These are phyloP conservation scores for Zaprionus obscuricornis DNA, from an alignment of 2,888 invertebrate species.

Conservation along the genomic window DNA sequence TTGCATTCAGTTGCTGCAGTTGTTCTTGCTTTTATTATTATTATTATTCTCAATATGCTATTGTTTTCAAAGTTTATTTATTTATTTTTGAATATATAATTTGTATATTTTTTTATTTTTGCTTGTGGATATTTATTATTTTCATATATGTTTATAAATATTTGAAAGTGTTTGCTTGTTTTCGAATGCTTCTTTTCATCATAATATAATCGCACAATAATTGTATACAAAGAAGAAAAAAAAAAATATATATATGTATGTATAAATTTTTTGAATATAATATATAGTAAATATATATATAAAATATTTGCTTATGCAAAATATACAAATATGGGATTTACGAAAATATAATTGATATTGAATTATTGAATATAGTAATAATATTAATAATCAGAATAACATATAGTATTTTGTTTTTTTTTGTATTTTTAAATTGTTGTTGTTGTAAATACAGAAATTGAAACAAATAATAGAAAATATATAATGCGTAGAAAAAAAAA, in stretches of 20 bases:
- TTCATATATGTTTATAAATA: no score
- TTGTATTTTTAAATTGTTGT: no score
- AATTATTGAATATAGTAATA: slow-evolving; percentile 4
- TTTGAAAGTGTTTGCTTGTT: no score
- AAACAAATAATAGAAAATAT: slow-evolving; percentile 17
- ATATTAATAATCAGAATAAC: slow-evolving; percentile 14
- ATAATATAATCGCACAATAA: no score
- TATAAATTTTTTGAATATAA: no score
- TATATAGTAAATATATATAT: slow-evolving; percentile 42
- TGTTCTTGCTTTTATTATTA: no score
- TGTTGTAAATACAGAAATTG: slow-evolving; percentile 26
- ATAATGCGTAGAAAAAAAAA: slow-evolving; percentile 2
- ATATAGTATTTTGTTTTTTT: slow-evolving; percentile 18
- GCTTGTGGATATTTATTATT: no score
- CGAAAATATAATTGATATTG: slow-evolving; percentile 27
- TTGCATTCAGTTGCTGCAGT: background rate
- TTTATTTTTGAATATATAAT: slow-evolving; percentile 43
- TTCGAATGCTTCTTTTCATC: no score
- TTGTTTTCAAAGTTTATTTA: slow-evolving; percentile 62
- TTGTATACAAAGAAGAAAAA: slow-evolving; percentile 5
- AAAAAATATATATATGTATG: slow-evolving; percentile 10
- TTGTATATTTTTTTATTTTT: no score
- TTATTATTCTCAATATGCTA: slow-evolving; percentile 49
- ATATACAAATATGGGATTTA: slow-evolving; percentile 34
- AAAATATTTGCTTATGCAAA: slow-evolving; percentile 25